phyloP scores from a whole-genome alignment of 2,113 vertebrate genomes.

The Callithrix jacchus region DNA sequence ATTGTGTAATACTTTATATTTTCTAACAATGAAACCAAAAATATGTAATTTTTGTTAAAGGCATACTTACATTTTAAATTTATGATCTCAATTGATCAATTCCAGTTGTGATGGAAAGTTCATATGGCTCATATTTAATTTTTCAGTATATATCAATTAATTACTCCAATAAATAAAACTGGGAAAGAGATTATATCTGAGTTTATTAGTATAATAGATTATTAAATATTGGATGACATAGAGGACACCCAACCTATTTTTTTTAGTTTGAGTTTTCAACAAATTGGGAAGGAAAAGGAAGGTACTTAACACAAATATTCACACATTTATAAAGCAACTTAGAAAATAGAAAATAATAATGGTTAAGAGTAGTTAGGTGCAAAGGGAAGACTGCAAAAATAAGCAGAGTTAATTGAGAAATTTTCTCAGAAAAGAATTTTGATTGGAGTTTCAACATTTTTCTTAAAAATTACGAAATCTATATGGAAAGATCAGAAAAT shows the following conservation, averaged over 20 bases:
- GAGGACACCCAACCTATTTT: background rate
- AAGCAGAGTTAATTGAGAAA: background rate
- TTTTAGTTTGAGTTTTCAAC: background rate
- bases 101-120: background rate
- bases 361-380: background rate
- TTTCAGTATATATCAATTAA: background rate
- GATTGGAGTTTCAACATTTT: background rate
- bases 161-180: background rate
- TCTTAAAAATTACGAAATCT: background rate
- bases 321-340: background rate
- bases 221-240: background rate
- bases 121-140: background rate
- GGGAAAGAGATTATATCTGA: background rate
- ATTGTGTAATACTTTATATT: background rate
- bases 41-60: background rate
- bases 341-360: background rate
- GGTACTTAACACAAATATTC: background rate
- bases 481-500: background rate
- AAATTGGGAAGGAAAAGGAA: background rate
- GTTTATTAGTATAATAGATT: background rate
- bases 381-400: background rate
- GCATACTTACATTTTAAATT: background rate
- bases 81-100: background rate
- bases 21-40: background rate
- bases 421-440: background rate